Conservation (phyloP, 1,140 invertebrate species). For the Triops longicaudatus region DNA sequence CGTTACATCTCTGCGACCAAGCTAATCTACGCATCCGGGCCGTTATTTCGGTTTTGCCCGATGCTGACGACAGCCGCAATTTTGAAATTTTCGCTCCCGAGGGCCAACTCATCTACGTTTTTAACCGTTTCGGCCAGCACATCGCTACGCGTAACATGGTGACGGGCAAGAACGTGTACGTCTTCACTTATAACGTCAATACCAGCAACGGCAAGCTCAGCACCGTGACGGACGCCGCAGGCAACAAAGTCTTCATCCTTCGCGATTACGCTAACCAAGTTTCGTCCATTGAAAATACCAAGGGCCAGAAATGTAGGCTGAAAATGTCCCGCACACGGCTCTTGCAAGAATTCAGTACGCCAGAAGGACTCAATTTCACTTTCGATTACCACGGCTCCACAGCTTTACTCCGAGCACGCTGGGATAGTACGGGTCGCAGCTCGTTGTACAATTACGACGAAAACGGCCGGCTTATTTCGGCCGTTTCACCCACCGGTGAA, state of each 20-base stretch:
- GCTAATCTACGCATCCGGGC: slow-evolving; percentile 80
- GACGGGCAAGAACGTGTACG: slow-evolving; percentile 83
- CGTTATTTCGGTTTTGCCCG: slow-evolving; percentile 80
- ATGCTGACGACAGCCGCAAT: slow-evolving; percentile 67
- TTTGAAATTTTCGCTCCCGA: slow-evolving; percentile 91
- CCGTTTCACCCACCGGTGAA: slow-evolving; percentile 85
- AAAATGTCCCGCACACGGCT: slow-evolving; percentile 81
- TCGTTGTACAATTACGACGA: slow-evolving; percentile 93
- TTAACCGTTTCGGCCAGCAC: slow-evolving; percentile 88
- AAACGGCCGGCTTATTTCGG: slow-evolving; percentile 79
- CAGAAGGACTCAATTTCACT: slow-evolving; percentile 83
- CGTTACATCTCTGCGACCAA: slow-evolving; percentile 89
- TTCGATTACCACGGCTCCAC: slow-evolving; percentile 87
- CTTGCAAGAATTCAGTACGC: slow-evolving; percentile 76
- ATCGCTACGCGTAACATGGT: slow-evolving; percentile 85
- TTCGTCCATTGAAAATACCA: slow-evolving; percentile 88
- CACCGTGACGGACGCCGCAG: slow-evolving; percentile 68
- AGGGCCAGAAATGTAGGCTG: slow-evolving; percentile 81
- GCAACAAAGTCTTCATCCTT: slow-evolving; percentile 80
- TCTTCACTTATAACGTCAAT: slow-evolving; percentile 93
- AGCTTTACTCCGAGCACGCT: slow-evolving; percentile 75
- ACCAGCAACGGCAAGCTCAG: slow-evolving; percentile 90
- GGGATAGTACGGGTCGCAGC: slow-evolving; percentile 80
- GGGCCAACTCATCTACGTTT: slow-evolving; percentile 87
- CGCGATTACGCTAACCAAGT: slow-evolving; percentile 72